phyloP scores from a whole-genome alignment of 1,140 invertebrate genomes.

The Sycophaga agraensis region DNA sequence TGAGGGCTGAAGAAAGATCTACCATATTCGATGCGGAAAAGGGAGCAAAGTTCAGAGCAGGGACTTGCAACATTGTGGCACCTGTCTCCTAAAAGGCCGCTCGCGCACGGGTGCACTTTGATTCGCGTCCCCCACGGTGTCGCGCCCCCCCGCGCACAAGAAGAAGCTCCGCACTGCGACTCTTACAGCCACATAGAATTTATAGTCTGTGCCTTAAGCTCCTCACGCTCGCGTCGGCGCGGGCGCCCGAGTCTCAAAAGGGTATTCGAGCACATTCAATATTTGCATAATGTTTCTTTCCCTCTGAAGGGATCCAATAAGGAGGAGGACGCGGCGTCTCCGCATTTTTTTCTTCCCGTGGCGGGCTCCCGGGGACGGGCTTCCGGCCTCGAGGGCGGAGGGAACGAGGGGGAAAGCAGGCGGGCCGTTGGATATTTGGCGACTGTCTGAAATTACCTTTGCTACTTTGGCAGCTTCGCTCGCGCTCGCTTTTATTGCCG shows the following conservation, averaged over 20 bases:
- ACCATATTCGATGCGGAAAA: too few species aligned
- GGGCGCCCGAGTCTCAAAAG: constrained; percentile 10
- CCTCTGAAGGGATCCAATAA: constrained; percentile 21
- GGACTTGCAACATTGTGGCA: too few species aligned
- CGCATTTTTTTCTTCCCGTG: not conserved
- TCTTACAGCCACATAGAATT: too few species aligned
- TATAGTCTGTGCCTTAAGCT: too few species aligned
- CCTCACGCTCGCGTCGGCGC: not conserved
- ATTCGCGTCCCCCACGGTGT: not conserved
- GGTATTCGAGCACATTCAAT: constrained; percentile 28
- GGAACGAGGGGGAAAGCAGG: constrained; percentile 1
- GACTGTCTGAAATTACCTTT: constrained; percentile 23
- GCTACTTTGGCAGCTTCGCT: not conserved
- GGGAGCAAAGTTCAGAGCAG: too few species aligned
- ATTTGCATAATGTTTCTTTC: constrained; percentile 29
- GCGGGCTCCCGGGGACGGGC: not conserved
- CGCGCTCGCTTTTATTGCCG: not conserved
- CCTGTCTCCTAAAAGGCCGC: not conserved
- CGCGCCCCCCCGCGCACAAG: too few species aligned
- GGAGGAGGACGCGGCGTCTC: not conserved
- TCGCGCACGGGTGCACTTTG: constrained; percentile 7
- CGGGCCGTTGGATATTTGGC: constrained; percentile 10
- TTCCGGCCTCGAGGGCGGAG: not conserved
- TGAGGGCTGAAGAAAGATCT: too few species aligned
- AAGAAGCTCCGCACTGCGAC: too few species aligned